Evolutionary conservation across 2,888 invertebrate species (phyloP).

Genomic region (Pandemis heparana): DNA sequence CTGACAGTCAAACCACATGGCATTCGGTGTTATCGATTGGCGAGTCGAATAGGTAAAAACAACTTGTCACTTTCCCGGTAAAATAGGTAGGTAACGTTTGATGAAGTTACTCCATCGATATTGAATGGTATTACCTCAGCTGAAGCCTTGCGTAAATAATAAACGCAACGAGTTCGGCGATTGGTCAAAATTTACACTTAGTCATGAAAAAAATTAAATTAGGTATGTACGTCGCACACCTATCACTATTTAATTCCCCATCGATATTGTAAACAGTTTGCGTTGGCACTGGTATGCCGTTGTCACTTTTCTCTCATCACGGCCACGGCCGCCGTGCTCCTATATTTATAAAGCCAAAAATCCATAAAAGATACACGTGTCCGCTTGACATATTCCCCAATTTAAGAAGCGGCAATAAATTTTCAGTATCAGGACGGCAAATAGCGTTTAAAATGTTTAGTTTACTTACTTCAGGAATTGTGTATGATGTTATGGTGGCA

Average conservation of each 20-base stretch:
- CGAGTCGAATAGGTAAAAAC: conserved; percentile 58
- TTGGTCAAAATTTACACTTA: neutral
- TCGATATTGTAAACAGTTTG: conserved; percentile 38
- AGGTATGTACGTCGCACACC: neutral
- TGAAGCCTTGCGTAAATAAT: neutral
- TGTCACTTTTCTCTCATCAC: conserved; percentile 44
- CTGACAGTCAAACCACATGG: conserved; percentile 57
- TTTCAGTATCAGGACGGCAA: neutral
- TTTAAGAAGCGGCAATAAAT: neutral
- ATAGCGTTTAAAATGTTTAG: neutral
- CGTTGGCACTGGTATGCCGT: conserved; percentile 16
- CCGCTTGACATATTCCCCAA: conserved; percentile 1
- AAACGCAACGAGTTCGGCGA: neutral
- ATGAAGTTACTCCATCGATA: neutral
- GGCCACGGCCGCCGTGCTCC: conserved; percentile 29
- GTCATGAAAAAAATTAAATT: neutral
- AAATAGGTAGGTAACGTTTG: conserved; percentile 46
- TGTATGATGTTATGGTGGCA: conserved; percentile 79
- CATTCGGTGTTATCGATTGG: conserved; percentile 65
- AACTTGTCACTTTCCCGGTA: conserved; percentile 56
- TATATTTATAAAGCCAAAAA: conserved; percentile 43
- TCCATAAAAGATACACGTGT: conserved; percentile 27
- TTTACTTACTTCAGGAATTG: conserved; percentile 74
- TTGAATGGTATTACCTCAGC: neutral
- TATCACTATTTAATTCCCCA: neutral